Base-by-base conservation (phyloP, 2,113 vertebrate species). In the Gallinago undulata region DNA sequence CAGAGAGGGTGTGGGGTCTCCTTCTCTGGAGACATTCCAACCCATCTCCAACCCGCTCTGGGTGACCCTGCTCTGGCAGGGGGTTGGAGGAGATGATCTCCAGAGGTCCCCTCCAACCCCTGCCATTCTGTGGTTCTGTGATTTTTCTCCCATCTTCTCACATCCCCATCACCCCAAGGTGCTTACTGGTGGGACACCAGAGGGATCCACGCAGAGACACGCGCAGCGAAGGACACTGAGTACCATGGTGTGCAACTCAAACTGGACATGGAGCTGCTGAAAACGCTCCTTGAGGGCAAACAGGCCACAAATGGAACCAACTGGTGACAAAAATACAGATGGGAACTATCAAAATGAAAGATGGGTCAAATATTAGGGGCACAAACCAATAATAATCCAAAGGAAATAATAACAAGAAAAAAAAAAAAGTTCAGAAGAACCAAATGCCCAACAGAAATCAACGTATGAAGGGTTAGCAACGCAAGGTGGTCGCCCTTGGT, bases 181-280 rank as follows among this genome's bases (percentile, higher is more conserved):
- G 27, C 25, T 8, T 22, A 2, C 10, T 28, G 6, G 3, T 9
- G 37, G 78, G 60, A 7, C 5, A 6, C 24, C 53, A 2, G 6
- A 4, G 7, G 45, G 84, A 19, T 25, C 39, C 2, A 0, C 6
- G 24, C 37, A 16, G 7, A 4, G 45, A 5, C 55, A 47, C 9
- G 45, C 19, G 4, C 33, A 8, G 3, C 1, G 24, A 6, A 21
- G 45, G 63, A 8, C 9, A 14, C 10, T 10, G 63, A 74, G 39
- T 6, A 13, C 31, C 7, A 1, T 10, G 4, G 1, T 10, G 15
- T 1, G 3, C 2, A 1, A 7, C 4, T 11, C 19, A 14, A 69
- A 53, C n/a, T 4, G 13, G 43, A 8, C 1, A 3, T 15, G 62
- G n/a, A 37, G 23, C 0, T 35, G n/a, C 39, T 25, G 45, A 8